phyloP scores from a whole-genome alignment of 2,113 vertebrate species.

The Vanacampus margaritifer region DNA sequence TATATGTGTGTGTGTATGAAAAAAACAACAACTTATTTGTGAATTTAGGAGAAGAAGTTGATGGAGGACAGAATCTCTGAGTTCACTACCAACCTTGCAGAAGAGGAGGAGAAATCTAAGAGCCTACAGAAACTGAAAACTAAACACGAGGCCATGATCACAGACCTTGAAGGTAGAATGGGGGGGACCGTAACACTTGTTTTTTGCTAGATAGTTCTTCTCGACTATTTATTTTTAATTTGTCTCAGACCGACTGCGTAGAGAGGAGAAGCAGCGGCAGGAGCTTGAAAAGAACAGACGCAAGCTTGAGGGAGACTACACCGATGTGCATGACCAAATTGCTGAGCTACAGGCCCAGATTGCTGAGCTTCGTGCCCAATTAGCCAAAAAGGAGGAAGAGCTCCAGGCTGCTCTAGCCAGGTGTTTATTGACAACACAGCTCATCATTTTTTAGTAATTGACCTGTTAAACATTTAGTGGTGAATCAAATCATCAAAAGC shows the following conservation, averaged over 20 bases:
- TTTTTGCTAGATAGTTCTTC: background rate
- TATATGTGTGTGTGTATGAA: too few species aligned
- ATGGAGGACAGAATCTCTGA: constrained; percentile 92
- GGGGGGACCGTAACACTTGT: background rate
- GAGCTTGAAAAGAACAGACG: constrained; percentile 96
- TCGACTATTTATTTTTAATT: background rate
- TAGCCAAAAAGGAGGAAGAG: constrained; percentile 97
- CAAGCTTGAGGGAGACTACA: constrained; percentile 93
- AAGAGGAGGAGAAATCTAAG: constrained; percentile 98
- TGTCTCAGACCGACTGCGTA: constrained; percentile 83
- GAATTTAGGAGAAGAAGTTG: constrained; percentile 88
- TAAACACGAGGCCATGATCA: constrained; percentile 98
- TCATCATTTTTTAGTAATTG: background rate
- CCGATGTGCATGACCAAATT: constrained; percentile 88
- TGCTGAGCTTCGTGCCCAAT: constrained; percentile 90
- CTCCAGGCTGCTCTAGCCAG: constrained; percentile 90
- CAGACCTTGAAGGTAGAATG: constrained; percentile 88
- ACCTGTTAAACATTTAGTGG: background rate
- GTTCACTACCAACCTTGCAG: constrained; percentile 91
- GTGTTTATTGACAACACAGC: constrained; percentile 55
- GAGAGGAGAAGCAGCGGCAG: constrained; percentile 92
- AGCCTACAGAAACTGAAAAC: constrained; percentile 96
- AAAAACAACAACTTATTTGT: background rate
- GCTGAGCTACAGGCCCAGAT: constrained; percentile 96
- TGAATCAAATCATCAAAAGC: background rate